Evolutionary conservation across 37 sponge, comb jelly and placozoan species (phyloP), one percentile per base, ranked within the genome.

Genomic region (Oscarella lobularis): DNA sequence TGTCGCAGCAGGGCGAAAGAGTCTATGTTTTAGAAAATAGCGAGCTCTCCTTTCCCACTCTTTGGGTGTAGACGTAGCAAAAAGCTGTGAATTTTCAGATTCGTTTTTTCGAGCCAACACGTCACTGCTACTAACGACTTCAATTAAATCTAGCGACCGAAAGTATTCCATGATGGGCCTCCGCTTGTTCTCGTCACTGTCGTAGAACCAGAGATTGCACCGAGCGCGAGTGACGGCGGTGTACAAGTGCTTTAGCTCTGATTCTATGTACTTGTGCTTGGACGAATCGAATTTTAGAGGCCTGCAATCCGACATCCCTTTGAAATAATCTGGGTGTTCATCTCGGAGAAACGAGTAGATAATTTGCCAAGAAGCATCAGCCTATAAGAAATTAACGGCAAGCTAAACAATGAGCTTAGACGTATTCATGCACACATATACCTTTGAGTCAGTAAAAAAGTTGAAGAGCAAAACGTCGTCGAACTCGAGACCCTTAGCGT

Each of bases 201-300:
- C 91, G 78, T 86, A 90, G 2, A 90, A 75, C 91, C 91, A 90
- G 2, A 90, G 67, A 39, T 86, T 90, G 40, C 76, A 66, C 35
- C 83, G 83, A 4, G 87, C 82, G 31, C 91, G 74, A 31, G 91
- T 90, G 31, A 90, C 71, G 0, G 91, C 91, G 30, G 91, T 90
- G 77, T 90, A 90, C 6, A 90, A 77, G 38, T 84, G 77, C 79
- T 90, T 90, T 35, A 90, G 78, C 71, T 90, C 91, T 9, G 91
- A 37, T 75, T 67, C n/a, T 0, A 90, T 76, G 0, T 70, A 72
- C 31, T 87, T 83, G 80, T 90, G 84, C 37, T 74, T 55, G 14
- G 60, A 20, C 67, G 80, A 76, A 39, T 86, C 79, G 75, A 86
- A 83, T 5, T 80, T 39, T 65, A 86, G 66, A 66, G 76, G 75